Evolutionary conservation across 1,140 invertebrate genomes (phyloP), one percentile per base, ranked within the genome.

Genomic region (Trichoplusia ni): DNA sequence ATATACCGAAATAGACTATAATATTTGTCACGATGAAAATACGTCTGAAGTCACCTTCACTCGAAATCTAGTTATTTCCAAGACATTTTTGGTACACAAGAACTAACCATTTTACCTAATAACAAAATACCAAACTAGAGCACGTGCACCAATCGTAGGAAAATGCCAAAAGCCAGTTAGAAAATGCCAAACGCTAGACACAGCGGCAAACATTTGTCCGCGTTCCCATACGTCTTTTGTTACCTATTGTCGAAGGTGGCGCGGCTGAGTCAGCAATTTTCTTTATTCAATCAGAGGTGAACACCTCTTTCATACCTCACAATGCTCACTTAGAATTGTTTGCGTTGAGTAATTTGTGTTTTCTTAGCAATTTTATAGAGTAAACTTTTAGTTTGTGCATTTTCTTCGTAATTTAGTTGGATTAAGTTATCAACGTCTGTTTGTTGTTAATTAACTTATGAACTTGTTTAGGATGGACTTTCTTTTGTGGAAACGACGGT

Each of bases 271-370:
- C 33, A 53, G 67, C 69, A 31, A 67, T 73, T 69, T 64, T 61
- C 69, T 75, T 69, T 75, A 71, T 75, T 75, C 70, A 75, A 75
- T 75, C 67, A 75, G 54, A 31, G 31, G 16, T n/a, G 13, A 58
- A 42, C 37, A 42, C 53, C 53, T 58, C 46, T 14, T 56, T 40
- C 40, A 27, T 18, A 27, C 33, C 11, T 13, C n/a, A 56, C 53
- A 58, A 58, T 58, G 14, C 37, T 5, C 9, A 13, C 46, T 49
- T 29, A 23, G 19, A 56, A 56, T 58, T 42, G 37, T 58, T 58
- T 49, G 25, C 37, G 51, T 56, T 38, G 37, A 21, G 53, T 38
- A 58, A 58, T 42, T 58, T 16, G 19, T 25, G 25, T 58, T 38
- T 58, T 18, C 21, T 27, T 40, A 16, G 53, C 42, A 42, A 58